A percentile compares a stretch with the other conserved stretches of the same genome.
phyloP scores from a whole-genome alignment of 92 coral and sea anemone genomes.

The Diadumene lineata region DNA sequence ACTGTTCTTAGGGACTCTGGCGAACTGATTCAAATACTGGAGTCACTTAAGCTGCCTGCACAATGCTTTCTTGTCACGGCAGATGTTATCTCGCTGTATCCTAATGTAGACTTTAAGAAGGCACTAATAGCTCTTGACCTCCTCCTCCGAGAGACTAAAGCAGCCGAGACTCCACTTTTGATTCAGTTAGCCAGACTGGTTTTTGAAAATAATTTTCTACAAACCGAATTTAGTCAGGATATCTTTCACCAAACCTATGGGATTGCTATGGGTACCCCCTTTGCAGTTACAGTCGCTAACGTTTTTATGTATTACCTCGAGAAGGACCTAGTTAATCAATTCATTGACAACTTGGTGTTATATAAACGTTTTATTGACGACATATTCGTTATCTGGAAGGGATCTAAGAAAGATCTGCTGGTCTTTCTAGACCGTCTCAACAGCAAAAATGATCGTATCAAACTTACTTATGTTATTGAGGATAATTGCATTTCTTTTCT shows the following conservation, averaged over 20 bases:
- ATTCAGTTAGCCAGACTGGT: slow-evolving; percentile 38
- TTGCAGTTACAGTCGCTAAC: slow-evolving; percentile 35
- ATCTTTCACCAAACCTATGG: slow-evolving; percentile 36
- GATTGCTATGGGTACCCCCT: slow-evolving; percentile 25
- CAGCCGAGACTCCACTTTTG: slow-evolving; percentile 33
- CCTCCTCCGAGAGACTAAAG: slow-evolving; percentile 26
- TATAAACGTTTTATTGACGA: slow-evolving; percentile 45
- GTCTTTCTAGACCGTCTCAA: slow-evolving; percentile 15
- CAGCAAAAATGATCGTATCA: slow-evolving; percentile 22
- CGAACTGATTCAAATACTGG: slow-evolving; percentile 38
- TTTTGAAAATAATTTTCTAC: slow-evolving; percentile 27
- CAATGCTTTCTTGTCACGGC: slow-evolving; percentile 44
- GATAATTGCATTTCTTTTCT: slow-evolving; percentile 26
- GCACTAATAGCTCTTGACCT: slow-evolving; percentile 37
- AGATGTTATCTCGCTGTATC: slow-evolving; percentile 41
- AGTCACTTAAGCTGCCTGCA: slow-evolving; percentile 15
- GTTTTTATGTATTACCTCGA: slow-evolving; percentile 41
- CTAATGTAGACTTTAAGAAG: slow-evolving; percentile 44
- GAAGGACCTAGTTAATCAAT: slow-evolving; percentile 17
- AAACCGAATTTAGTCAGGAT: slow-evolving; percentile 24
- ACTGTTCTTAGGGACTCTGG: slow-evolving; percentile 50
- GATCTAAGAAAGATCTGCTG: not conserved
- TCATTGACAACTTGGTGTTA: slow-evolving; percentile 1
- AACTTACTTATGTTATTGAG: slow-evolving; percentile 28
- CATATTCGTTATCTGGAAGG: slow-evolving; percentile 26